Base-by-base conservation (phyloP, 64 coral and sea anemone genomes). In the Orbicella faveolata region DNA sequence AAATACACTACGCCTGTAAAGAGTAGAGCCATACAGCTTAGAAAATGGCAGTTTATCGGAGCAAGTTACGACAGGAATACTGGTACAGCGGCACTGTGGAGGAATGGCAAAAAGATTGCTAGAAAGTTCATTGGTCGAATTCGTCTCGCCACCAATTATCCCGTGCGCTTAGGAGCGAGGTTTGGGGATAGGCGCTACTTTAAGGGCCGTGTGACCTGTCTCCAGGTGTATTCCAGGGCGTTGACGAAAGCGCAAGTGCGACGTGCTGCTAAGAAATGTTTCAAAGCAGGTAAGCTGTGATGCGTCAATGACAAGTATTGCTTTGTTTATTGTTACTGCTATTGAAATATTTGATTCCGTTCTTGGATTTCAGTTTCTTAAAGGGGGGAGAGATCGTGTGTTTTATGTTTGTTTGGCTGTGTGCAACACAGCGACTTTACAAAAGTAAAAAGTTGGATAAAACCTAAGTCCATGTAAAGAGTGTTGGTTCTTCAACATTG, bases 31-130 rank as follows among this genome's bases (percentile, higher is more conserved):
- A 61, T 92, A 52, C 63, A 55, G 41, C 73, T 30, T 23, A 92
- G 51, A n/a, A 92, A 62, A 80, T 92, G 90, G 90, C 90, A 92
- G 19, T 87, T 92, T 34, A 26, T 92, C 12, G 90, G 66, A 73
- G 83, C 84, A 13, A 68, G 63, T n/a, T 92, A 92, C 51, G 63
- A 87, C 9, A 78, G 57, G 6, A 87, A 59, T 4, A 92, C 82
- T 0, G 83, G 90, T 53, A 63, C 52, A 23, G 90, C 75, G 17
- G 76, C 44, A 9, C 36, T 92, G 36, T 92, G 84, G 83, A 65
- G 51, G 25, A 92, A 92, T 41, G 90, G 90, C 21, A 87, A 34
- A 61, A 75, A 76, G 36, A 77, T 92, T 62, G 77, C 83, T 23
- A 79, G 23, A 34, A 76, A 59, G 37, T 87, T 75, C 23, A 86